phyloP scores from a whole-genome alignment of 30 jellyfish, hydroid and myxozoan species.

The Pelagia noctiluca region DNA sequence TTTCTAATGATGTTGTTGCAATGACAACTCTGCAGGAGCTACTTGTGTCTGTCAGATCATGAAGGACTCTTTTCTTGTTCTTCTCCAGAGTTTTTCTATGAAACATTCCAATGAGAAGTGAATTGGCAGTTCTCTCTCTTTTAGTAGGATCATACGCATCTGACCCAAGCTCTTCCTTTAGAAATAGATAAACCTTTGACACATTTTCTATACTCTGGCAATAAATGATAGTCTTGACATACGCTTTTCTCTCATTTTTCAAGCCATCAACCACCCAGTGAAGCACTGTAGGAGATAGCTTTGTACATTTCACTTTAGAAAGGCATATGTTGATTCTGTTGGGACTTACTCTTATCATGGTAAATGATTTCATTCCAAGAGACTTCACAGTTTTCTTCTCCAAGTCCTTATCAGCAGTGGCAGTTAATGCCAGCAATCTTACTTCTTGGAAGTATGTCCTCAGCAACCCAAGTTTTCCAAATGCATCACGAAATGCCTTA shows the following conservation, averaged over 20 bases:
- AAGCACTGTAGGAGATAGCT: neutral
- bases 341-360: slow-evolving; percentile 25
- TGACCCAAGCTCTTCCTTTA: slow-evolving; percentile 35
- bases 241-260: neutral
- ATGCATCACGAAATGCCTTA: neutral
- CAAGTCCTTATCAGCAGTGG: slow-evolving; percentile 20
- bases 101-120: slow-evolving; percentile 23
- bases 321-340: slow-evolving; percentile 28
- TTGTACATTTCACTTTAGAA: slow-evolving; percentile 11
- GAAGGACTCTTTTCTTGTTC: slow-evolving; percentile 15
- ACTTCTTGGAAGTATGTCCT: slow-evolving; percentile 14
- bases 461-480: slow-evolving; percentile 2
- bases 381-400: slow-evolving; percentile 37
- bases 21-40: slow-evolving; percentile 36
- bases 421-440: slow-evolving; percentile 29
- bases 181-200: slow-evolving; percentile 10
- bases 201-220: slow-evolving; percentile 37
- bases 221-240: slow-evolving; percentile 24
- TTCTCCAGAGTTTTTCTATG: slow-evolving; percentile 12
- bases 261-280: slow-evolving; percentile 32
- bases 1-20: slow-evolving; percentile 34
- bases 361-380: slow-evolving; percentile 15
- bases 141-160: slow-evolving; percentile 11
- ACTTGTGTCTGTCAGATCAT: slow-evolving; percentile 6
- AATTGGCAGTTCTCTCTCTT: neutral